Base-by-base conservation (phyloP, 2,888 invertebrate genomes). In the Plemyria rubiginata region DNA sequence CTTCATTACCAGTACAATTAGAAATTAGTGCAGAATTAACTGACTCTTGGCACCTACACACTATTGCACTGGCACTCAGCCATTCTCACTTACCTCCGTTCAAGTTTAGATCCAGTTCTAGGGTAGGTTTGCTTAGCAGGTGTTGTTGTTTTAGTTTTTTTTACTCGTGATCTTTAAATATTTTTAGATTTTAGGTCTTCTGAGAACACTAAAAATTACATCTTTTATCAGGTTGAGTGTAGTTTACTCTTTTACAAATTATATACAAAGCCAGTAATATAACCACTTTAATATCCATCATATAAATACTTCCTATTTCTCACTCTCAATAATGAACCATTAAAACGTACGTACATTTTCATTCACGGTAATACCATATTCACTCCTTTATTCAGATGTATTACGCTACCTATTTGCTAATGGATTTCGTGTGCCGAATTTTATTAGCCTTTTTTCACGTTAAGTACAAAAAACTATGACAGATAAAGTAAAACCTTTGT, bases 11-110 rank as follows among this genome's bases (percentile, higher is more conserved):
- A 71, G 72, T 75, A 76, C 76, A 84, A 83, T 86, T 81, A 82
- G 81, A 81, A 83, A 86, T 87, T 82, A 86, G 81, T 76, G 72
- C 81, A 70, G 78, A 80, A 87, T 84, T 84, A 86, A 84, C 82
- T 78, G 81, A 77, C 78, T 85, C 78, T 86, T 88, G 87, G 87
- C 88, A 85, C 76, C 77, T 80, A 74, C 73, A 75, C 70, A 68
- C 76, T 73, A 77, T 76, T 73, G 76, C 68, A 79, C 82, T 89
- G 90, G 88, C 90, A 81, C 68, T 60, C 45, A 65, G 87, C 90
- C 87, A 89, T 86, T 77, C 76, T 70, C 78, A 70, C 79, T 75
- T 79, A 83, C 84, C 85, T 85, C 74, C 64, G 74, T 79, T 81
- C 78, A 75, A 78, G 79, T 79, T 81, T 75, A 80, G 78, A 79